Evolutionary conservation across 30 jellyfish, hydroid and myxozoan genomes (phyloP).

Genomic region (Nemopilema nomurai): DNA sequence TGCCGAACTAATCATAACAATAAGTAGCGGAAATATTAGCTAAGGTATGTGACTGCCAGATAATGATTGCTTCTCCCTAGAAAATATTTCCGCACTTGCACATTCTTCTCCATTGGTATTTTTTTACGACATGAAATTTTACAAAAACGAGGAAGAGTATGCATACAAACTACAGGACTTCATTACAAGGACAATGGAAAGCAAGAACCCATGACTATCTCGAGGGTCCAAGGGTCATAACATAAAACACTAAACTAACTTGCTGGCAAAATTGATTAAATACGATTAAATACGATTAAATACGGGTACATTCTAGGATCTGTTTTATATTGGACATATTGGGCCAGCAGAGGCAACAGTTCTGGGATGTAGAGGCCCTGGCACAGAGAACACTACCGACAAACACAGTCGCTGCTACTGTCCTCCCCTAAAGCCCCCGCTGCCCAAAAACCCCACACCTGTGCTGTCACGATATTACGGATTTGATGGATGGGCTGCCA

Average conservation of each 20-base stretch:
- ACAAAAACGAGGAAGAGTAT: background rate
- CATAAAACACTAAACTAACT: conserved; percentile 12
- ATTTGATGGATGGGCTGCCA: conserved; percentile 20
- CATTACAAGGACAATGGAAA: background rate
- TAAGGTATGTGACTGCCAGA: too few species aligned
- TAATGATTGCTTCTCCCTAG: too few species aligned
- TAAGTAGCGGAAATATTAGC: too few species aligned
- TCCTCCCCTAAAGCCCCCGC: conserved; percentile 8
- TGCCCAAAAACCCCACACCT: conserved; percentile 17
- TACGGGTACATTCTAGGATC: background rate
- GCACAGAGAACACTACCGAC: background rate
- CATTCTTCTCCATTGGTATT: too few species aligned
- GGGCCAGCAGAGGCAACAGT: background rate
- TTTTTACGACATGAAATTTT: background rate
- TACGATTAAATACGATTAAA: background rate
- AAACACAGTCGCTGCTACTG: background rate
- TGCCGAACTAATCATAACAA: too few species aligned
- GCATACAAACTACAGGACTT: background rate
- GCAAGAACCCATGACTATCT: conserved; percentile 17
- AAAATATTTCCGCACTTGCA: too few species aligned
- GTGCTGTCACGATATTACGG: conserved; percentile 19
- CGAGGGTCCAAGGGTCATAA: background rate
- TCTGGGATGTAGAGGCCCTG: background rate
- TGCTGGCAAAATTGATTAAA: background rate
- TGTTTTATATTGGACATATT: conserved; percentile 2